Evolutionary conservation across 2,113 vertebrate species (phyloP).

Genomic region (Coturnix japonica): DNA sequence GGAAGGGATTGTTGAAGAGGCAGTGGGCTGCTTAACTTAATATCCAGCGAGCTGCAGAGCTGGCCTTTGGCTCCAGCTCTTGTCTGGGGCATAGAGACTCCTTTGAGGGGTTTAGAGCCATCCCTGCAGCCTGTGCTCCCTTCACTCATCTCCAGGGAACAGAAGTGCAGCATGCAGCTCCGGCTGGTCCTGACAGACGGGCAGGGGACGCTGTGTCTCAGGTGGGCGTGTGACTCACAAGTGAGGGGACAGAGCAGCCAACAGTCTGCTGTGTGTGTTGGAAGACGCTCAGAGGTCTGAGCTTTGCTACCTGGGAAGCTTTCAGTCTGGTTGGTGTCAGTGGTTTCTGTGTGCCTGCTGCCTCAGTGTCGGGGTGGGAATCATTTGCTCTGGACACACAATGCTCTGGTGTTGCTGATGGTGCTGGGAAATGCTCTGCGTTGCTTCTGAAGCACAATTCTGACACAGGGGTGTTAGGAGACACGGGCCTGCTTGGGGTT

Average conservation of each 20-base stretch:
- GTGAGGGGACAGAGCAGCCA: slow-evolving; percentile 29
- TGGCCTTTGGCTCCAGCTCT: neutral
- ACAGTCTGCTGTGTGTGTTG: neutral
- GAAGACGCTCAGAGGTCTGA: neutral
- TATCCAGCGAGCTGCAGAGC: neutral
- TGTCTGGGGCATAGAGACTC: neutral
- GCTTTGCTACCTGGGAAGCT: neutral
- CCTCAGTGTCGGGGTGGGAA: accelerated
- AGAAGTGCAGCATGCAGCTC: neutral
- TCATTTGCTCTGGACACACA: accelerated
- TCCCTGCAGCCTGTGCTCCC: neutral
- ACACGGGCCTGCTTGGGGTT: accelerated
- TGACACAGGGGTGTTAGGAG: accelerated
- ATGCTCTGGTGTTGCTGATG: neutral
- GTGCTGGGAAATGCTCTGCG: neutral
- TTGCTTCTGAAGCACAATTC: accelerated
- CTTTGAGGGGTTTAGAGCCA: accelerated
- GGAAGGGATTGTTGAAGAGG: neutral
- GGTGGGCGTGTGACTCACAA: slow-evolving; percentile 40
- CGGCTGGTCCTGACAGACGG: slow-evolving; percentile 25
- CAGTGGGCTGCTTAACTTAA: neutral
- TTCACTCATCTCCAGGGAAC: neutral
- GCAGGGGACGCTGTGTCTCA: slow-evolving; percentile 16
- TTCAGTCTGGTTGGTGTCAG: neutral
- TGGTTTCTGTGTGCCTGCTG: neutral